Conservation (phyloP, 2,888 invertebrate species). For the Drosophila atripex region DNA sequence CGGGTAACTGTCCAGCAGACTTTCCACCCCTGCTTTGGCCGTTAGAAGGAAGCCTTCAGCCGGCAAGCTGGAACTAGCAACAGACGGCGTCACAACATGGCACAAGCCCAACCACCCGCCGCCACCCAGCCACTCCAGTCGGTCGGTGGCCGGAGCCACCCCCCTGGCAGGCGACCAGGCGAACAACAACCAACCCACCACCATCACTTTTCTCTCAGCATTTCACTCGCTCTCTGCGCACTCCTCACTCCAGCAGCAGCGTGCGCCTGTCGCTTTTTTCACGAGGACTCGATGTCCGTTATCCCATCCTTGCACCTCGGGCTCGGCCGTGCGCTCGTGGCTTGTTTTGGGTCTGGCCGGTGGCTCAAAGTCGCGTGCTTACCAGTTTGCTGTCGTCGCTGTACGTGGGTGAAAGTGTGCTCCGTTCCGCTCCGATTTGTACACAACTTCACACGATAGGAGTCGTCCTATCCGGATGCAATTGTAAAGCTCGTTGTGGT, state of each 20-base stretch:
- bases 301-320: constrained; percentile 35
- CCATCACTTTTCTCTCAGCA: constrained; percentile 32
- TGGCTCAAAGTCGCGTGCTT: constrained; percentile 62
- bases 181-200: constrained; percentile 11
- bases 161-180: constrained; percentile 21
- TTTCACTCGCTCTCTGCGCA: constrained; percentile 40
- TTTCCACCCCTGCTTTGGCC: constrained; percentile 23
- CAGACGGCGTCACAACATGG: constrained; percentile 58
- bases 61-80: constrained; percentile 41
- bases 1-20: constrained; percentile 31
- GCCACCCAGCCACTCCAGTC: constrained; percentile 14
- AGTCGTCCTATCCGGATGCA: constrained; percentile 33
- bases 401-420: constrained; percentile 69
- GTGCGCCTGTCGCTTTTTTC: constrained; percentile 46
- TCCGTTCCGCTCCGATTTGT: constrained; percentile 44
- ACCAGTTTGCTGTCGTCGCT: constrained; percentile 61
- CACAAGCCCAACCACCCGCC: constrained; percentile 32
- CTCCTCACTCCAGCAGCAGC: constrained; percentile 36
- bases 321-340: constrained; percentile 58
- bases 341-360: constrained; percentile 59
- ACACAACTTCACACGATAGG: constrained; percentile 36
- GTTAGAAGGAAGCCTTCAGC: constrained; percentile 11
- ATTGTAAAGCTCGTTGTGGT: constrained; percentile 33
- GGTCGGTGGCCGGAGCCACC: constrained; percentile 17
- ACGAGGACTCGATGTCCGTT: constrained; percentile 18